Percentiles rank a stretch among this genome's conserved stretches.
Evolutionary conservation across 2,797 vertebrate species (phyloP).

Genomic region (Callimico goeldii): DNA sequence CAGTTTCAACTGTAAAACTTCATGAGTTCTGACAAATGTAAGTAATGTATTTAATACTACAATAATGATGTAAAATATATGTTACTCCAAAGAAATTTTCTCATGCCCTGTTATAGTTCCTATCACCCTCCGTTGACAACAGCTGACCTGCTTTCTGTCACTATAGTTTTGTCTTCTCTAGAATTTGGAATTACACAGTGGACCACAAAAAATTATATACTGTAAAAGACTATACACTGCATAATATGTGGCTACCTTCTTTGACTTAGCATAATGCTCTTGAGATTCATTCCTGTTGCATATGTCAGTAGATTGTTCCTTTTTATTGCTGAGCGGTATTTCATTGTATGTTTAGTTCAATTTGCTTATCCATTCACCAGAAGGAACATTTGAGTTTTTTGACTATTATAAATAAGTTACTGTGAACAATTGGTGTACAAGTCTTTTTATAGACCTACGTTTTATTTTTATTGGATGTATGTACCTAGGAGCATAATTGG

Average conservation of each 20-base stretch:
- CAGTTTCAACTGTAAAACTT: constrained; percentile 5
- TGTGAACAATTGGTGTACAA: neutral
- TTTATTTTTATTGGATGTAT: neutral
- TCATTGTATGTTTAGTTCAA: neutral
- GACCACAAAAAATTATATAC: neutral
- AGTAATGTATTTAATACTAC: neutral
- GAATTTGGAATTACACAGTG: neutral
- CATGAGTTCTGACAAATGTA: neutral
- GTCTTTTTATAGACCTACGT: neutral
- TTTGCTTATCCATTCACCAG: neutral
- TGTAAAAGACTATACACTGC: neutral
- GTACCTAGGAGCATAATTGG: neutral
- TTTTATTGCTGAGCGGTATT: neutral
- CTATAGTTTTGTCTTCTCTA: neutral
- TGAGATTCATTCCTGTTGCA: neutral
- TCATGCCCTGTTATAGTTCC: neutral
- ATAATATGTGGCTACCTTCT: neutral
- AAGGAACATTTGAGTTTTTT: neutral
- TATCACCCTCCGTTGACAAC: neutral
- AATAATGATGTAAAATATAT: neutral
- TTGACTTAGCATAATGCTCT: neutral
- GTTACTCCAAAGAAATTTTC: neutral
- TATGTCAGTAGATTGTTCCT: neutral
- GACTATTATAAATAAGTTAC: neutral
- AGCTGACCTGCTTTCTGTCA: neutral